These are phyloP conservation scores for Hylomyscus alleni DNA, from an alignment of 2,797 vertebrate species.

Conservation along the genomic window DNA sequence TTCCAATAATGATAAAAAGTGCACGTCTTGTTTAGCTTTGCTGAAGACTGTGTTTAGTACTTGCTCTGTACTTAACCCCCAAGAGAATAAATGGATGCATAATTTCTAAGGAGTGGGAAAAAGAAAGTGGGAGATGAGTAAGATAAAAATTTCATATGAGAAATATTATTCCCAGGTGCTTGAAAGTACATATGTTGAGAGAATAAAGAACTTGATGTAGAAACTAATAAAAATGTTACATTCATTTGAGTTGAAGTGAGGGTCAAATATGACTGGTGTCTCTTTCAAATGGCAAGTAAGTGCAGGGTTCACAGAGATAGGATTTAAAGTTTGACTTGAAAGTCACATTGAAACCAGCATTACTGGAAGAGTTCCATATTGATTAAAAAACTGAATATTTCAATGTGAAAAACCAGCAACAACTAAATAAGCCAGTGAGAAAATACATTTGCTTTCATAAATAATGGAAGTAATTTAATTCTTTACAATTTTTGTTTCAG, in stretches of 20 bases:
- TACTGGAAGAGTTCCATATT: too few relatives aligned
- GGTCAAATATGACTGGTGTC: slow-evolving; percentile 26
- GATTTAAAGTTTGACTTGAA: slow-evolving; percentile 26
- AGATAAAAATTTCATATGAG: background rate
- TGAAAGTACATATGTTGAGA: background rate
- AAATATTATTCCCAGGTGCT: background rate
- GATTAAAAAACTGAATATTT: too few relatives aligned
- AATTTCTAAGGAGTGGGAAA: background rate
- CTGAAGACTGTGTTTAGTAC: background rate
- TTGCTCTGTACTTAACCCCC: background rate
- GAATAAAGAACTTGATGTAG: slow-evolving; percentile 36
- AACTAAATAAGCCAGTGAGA: too few relatives aligned
- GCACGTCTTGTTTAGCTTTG: background rate
- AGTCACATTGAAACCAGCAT: too few relatives aligned
- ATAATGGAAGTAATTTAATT: background rate
- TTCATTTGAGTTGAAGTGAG: background rate
- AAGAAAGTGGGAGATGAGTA: background rate
- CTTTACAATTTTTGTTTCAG: background rate
- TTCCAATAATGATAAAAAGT: background rate
- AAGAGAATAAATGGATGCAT: background rate
- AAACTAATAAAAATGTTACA: slow-evolving; percentile 49
- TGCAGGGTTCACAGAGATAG: background rate
- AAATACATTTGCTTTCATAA: background rate
- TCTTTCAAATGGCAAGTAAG: slow-evolving; percentile 13
- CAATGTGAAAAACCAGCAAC: background rate